Evolutionary conservation across 2,888 invertebrate genomes (phyloP).

Genomic region (Corbicula japonica): DNA sequence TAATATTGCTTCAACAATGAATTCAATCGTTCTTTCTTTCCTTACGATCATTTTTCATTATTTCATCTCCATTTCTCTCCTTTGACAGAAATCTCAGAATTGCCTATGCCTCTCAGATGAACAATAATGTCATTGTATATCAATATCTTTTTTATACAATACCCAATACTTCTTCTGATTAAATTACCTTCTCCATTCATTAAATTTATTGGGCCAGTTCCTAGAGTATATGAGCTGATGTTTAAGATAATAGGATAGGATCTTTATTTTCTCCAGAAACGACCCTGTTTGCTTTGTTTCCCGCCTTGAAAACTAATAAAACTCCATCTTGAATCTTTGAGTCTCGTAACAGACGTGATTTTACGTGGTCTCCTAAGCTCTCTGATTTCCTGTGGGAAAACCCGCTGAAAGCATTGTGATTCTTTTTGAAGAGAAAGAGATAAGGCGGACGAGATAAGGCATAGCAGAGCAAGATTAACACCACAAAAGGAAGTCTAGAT

Average conservation of each 20-base stretch:
- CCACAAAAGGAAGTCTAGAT: slow-evolving; percentile 65
- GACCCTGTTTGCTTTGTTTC: slow-evolving; percentile 52
- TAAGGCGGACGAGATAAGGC: slow-evolving; percentile 63
- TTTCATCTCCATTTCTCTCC: too few species aligned
- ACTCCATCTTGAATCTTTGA: slow-evolving; percentile 60
- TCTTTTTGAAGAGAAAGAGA: slow-evolving; percentile 67
- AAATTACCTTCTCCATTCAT: slow-evolving; percentile 43
- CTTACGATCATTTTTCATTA: too few species aligned
- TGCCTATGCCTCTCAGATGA: slow-evolving; percentile 17
- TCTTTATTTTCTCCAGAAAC: slow-evolving; percentile 39
- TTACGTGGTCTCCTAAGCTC: slow-evolving; percentile 60
- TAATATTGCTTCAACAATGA: too few species aligned
- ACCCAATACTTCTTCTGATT: slow-evolving; percentile 41
- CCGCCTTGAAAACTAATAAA: slow-evolving; percentile 66
- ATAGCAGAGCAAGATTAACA: slow-evolving; percentile 62
- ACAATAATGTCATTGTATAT: slow-evolving; percentile 30
- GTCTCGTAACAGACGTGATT: slow-evolving; percentile 61
- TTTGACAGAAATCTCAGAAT: slow-evolving; percentile 37
- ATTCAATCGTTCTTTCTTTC: too few species aligned
- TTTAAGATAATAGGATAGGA: slow-evolving; percentile 53
- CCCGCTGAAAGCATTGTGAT: slow-evolving; percentile 71
- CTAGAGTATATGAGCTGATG: slow-evolving; percentile 52
- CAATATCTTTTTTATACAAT: slow-evolving; percentile 45
- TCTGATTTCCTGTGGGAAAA: slow-evolving; percentile 68
- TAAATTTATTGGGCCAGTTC: slow-evolving; percentile 35